Percentiles rank a stretch among this genome's conserved stretches.
These are phyloP conservation scores for Chelonus formosanus DNA, from an alignment of 2,888 invertebrate genomes.

Conservation along the genomic window DNA sequence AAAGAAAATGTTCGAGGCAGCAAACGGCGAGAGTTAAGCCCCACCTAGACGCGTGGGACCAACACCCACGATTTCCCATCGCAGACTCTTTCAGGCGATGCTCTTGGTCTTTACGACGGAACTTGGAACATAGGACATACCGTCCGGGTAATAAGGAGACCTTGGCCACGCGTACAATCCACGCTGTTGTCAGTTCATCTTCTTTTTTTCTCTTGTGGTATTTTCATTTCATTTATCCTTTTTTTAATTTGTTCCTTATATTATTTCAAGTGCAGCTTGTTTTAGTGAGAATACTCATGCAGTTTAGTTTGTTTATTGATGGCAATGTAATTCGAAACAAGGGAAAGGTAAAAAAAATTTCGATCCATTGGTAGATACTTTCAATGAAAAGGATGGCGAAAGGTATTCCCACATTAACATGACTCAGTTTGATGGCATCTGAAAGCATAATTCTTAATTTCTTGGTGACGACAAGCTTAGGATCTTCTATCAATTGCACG, in stretches of 20 bases:
- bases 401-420: too few relatives aligned
- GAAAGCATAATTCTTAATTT: too few relatives aligned
- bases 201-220: constrained; percentile 4
- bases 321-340: background rate
- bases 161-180: constrained; percentile 35
- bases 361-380: background rate
- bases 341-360: background rate
- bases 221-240: background rate
- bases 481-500: too few relatives aligned
- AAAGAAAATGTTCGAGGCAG: constrained; percentile 20
- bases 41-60: constrained; percentile 65
- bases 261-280: too few relatives aligned
- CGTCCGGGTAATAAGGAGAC: constrained; percentile 30
- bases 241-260: background rate
- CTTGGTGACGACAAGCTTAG: too few relatives aligned
- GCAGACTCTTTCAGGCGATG: constrained; percentile 42
- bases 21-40: constrained; percentile 47
- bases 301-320: background rate
- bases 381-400: too few relatives aligned
- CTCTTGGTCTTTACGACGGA: constrained; percentile 45
- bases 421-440: too few relatives aligned
- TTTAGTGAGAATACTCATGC: too few relatives aligned
- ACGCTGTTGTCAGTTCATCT: constrained; percentile 12
- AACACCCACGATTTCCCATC: constrained; percentile 60
- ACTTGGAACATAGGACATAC: constrained; percentile 11